Percentiles rank a stretch among this genome's conserved stretches.
These are phyloP conservation scores for Phainopepla nitens DNA, from an alignment of 2,113 vertebrate species.

Conservation along the genomic window DNA sequence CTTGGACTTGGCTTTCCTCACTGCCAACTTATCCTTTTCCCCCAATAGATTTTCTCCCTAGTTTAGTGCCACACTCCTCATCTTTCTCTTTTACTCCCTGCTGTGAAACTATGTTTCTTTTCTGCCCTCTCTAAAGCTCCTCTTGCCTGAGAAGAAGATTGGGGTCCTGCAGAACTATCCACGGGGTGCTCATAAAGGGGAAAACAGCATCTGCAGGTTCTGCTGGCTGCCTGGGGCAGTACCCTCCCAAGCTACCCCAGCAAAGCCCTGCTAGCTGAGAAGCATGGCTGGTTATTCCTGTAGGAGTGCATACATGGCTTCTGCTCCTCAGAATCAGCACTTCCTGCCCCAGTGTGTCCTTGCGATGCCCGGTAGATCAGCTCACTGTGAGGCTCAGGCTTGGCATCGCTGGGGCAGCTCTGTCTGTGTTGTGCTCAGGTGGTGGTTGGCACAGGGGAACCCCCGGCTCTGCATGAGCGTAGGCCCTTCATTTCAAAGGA, in stretches of 20 bases:
- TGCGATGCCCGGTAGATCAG: not conserved
- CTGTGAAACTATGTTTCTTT: not conserved
- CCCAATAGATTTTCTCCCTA: not conserved
- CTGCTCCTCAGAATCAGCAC: not conserved
- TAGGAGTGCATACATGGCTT: not conserved
- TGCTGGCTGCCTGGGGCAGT: not conserved
- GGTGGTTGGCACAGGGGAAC: rapidly evolving
- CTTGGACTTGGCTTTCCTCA: not conserved
- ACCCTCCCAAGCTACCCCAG: not conserved
- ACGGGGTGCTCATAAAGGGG: not conserved
- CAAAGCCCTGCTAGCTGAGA: not conserved
- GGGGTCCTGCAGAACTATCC: not conserved
- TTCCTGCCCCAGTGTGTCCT: rapidly evolving
- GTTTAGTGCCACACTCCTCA: not conserved
- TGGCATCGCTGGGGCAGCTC: not conserved
- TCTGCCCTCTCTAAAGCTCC: not conserved
- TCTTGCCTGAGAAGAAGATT: not conserved
- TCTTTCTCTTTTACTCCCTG: not conserved
- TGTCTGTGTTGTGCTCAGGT: not conserved
- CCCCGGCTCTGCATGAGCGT: not conserved
- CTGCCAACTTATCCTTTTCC: not conserved
- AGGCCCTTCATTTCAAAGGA: not conserved
- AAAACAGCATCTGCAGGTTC: not conserved
- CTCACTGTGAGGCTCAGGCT: rapidly evolving
- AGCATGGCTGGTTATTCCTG: not conserved